Evolutionary conservation across 1,140 invertebrate genomes (phyloP).

Genomic region (Sitobion miscanthi): DNA sequence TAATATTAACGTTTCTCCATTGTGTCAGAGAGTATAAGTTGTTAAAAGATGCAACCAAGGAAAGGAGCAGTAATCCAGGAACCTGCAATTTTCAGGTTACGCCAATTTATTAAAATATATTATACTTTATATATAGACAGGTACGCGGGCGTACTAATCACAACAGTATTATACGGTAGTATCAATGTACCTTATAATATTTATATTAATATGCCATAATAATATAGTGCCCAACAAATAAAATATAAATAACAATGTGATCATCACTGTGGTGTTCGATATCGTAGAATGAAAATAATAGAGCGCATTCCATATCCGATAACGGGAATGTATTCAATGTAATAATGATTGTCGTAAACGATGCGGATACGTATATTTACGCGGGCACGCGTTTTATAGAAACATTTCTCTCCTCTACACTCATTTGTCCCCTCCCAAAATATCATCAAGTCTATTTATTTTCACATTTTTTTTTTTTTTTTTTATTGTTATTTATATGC

Average conservation of each 20-base stretch:
- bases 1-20: neutral
- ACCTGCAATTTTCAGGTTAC: neutral
- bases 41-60: neutral
- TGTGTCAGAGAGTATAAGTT: neutral
- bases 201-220: neutral
- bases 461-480: neutral
- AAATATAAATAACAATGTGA: neutral
- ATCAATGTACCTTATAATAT: too few relatives aligned
- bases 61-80: neutral
- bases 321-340: neutral
- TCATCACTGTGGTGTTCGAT: neutral
- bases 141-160: neutral
- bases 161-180: neutral
- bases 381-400: neutral
- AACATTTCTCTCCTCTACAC: neutral
- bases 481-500: neutral
- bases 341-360: neutral
- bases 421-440: neutral
- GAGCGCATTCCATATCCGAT: neutral
- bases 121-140: neutral
- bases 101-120: too few relatives aligned
- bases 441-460: neutral
- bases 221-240: neutral
- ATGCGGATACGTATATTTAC: neutral
- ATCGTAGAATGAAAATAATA: neutral